phyloP scores from a whole-genome alignment of 35 echinoderm and acorn worm species.

The Ptychodera flava region DNA sequence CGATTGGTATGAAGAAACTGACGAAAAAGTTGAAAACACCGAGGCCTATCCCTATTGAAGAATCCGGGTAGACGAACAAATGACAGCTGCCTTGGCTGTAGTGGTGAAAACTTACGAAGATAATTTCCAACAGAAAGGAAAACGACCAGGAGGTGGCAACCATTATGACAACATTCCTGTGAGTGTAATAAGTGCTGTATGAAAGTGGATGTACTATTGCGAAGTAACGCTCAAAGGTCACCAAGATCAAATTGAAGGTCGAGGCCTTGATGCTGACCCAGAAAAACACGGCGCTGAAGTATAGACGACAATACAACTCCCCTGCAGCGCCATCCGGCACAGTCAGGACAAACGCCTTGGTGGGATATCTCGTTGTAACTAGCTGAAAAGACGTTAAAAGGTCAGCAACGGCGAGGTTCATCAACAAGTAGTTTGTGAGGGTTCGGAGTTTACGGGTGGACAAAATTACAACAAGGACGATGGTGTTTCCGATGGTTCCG shows the following conservation, averaged over 20 bases:
- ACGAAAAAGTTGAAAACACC: conserved; percentile 75
- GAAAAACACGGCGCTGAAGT: conserved; percentile 70
- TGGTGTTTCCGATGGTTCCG: conserved; percentile 68
- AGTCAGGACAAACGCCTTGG: not conserved
- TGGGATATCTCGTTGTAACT: not conserved
- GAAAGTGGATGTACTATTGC: conserved; percentile 86
- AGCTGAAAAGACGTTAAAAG: conserved; percentile 55
- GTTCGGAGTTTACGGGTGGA: conserved; percentile 70
- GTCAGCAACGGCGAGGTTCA: conserved; percentile 83
- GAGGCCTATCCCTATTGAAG: conserved; percentile 21
- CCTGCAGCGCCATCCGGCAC: conserved; percentile 36
- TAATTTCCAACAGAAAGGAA: conserved; percentile 60
- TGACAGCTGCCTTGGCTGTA: not conserved
- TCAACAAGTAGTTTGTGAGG: conserved; percentile 89
- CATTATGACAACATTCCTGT: conserved; percentile 51
- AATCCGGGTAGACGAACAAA: conserved; percentile 54
- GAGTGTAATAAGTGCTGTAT: conserved; percentile 66
- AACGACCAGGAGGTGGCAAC: conserved; percentile 56
- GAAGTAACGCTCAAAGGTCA: conserved; percentile 79
- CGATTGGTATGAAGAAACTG: conserved; percentile 75
- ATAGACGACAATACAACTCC: conserved; percentile 78
- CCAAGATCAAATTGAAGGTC: conserved; percentile 84
- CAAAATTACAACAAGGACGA: conserved; percentile 73
- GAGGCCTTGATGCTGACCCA: conserved; percentile 93
- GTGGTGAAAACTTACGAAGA: conserved; percentile 14